Base-by-base conservation (phyloP, 2,113 vertebrate species). In the Terrapene triunguis region DNA sequence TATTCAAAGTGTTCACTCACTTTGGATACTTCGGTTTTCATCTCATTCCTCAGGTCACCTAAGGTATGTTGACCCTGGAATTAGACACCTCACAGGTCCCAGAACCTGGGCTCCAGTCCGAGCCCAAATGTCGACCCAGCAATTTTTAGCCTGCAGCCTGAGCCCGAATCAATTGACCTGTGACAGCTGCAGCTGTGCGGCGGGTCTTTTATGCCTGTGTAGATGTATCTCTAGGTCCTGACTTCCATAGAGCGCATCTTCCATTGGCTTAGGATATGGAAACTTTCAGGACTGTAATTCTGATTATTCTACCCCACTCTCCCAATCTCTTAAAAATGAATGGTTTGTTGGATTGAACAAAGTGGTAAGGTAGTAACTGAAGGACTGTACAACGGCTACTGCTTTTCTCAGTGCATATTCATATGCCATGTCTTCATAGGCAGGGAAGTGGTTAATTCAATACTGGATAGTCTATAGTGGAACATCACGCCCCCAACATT, bases 371-470 rank as follows among this genome's bases (percentile, higher is more conserved):
- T 19, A 87, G 47, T 19, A 80, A 80, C 12, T 27, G 44, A 79
- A 80, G 32, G 44, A 13, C n/a, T 38, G 16, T 35, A 29, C 47
- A 1, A 12, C 4, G 22, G 29, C 82, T 59, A 5, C 57, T 84
- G 35, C 29, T 59, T 89, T 78, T 35, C 62, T 69, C 35, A 47
- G 38, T 22, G 50, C 57, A 29, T 59, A 32, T 29, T 59, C 25
- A 5, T 13, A 7, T 59, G 35, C 24, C 9, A 29, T 50, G 10
- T 69, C 57, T 78, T 19, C 4, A 16, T 59, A 87, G 13, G 10
- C 53, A 22, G 29, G 89, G 10, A 87, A 95, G 69, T 55, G 24
- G 54, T 87, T 83, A 82, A 82, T 92, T 96, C 50, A 51, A 88
- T 82, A 35, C 48, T 27, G 42, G 38, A 8, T 55, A n/a, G 35